Conservation (phyloP, 2,113 vertebrate species). For the Daphoenositta chrysoptera region DNA sequence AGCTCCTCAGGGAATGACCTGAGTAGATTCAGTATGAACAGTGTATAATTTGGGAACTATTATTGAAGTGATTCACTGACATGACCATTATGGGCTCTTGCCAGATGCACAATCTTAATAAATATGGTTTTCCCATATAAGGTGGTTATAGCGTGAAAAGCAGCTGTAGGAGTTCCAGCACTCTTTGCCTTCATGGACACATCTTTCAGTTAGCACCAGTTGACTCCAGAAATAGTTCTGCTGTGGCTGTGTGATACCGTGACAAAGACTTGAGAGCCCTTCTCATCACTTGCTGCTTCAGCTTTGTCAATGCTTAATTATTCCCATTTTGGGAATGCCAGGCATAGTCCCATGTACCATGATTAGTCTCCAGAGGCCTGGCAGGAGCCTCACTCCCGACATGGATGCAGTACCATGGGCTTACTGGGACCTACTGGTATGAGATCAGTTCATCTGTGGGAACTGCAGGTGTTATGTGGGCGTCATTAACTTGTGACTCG, state of each 20-base stretch:
- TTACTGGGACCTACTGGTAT: background rate
- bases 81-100: background rate
- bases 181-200: background rate
- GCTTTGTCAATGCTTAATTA: background rate
- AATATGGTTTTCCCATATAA: conserved; percentile 8
- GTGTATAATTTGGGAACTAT: background rate
- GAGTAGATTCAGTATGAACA: background rate
- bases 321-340: background rate
- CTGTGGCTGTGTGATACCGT: background rate
- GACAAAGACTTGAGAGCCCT: background rate
- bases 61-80: background rate
- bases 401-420: accelerated
- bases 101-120: background rate
- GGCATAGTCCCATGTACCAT: background rate
- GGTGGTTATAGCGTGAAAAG: background rate
- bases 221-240: background rate
- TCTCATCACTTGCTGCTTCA: background rate
- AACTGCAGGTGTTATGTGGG: background rate
- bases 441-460: background rate
- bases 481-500: background rate
- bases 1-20: background rate
- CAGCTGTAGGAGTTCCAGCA: background rate
- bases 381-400: accelerated
- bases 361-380: background rate
- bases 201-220: background rate